Conservation (phyloP, 2,888 invertebrate genomes). For the Dasypolia templi region DNA sequence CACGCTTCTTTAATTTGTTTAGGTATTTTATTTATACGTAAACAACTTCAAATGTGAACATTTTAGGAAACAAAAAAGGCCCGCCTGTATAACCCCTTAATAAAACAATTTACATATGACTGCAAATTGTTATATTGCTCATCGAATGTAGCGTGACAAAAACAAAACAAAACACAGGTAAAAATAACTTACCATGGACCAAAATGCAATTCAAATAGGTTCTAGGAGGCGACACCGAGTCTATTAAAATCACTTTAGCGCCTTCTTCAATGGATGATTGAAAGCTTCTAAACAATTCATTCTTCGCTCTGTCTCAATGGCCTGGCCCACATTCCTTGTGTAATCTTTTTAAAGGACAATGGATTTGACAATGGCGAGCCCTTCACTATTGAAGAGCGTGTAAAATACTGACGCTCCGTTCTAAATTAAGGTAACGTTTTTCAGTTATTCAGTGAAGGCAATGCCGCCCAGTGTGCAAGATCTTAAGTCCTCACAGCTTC, state of each 20-base stretch:
- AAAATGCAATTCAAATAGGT: constrained; percentile 84
- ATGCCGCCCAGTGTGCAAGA: constrained; percentile 83
- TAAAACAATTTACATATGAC: constrained; percentile 47
- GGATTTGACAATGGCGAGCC: constrained; percentile 80
- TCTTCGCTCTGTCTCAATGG: constrained; percentile 84
- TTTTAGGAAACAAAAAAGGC: neutral
- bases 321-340: constrained; percentile 86
- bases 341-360: constrained; percentile 87
- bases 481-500: constrained; percentile 56
- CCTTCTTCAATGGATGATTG: constrained; percentile 89
- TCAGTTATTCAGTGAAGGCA: constrained; percentile 82
- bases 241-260: constrained; percentile 90
- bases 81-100: constrained; percentile 3
- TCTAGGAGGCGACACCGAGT: constrained; percentile 87
- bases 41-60: constrained; percentile 2
- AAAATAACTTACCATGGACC: constrained; percentile 78
- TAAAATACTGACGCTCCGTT: constrained; percentile 82
- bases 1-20: neutral
- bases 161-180: constrained; percentile 73
- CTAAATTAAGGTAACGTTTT: constrained; percentile 87
- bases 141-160: constrained; percentile 42
- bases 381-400: constrained; percentile 81
- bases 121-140: constrained; percentile 28
- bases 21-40: neutral
- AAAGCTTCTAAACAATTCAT: constrained; percentile 88